Evolutionary conservation across 2,888 invertebrate species (phyloP), one percentile per base, ranked within the genome.

Genomic region (Nomada flava): DNA sequence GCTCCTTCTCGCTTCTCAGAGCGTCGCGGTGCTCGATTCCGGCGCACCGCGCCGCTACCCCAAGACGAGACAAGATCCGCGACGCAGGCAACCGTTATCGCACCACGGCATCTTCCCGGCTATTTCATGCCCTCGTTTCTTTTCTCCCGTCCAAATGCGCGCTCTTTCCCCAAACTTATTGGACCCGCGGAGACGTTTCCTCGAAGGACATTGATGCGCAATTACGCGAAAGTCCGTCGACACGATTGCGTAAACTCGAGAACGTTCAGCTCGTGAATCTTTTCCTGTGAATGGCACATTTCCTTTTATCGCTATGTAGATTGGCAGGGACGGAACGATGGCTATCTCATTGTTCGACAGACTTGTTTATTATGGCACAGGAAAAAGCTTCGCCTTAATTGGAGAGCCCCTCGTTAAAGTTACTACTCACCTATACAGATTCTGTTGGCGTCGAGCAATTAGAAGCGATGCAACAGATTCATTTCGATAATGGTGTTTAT

Each of bases 1-100:
- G 76, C 77, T 64, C 73, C 63, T 76, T 70, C 85, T 89, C 79
- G 72, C 70, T 74, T 53, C 59, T 11, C 64, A 52, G 18, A 65
- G 50, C 74, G 70, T 75, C 65, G 67, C 76, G 71, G 52, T 59
- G 74, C 74, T 74, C 68, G 68, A 64, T 55, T 59, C 20, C 63
- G 63, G 59, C 50, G 76, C 72, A 72, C 70, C 82, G 68, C 70
- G 71, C 23, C 81, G 55, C 67, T 65, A 63, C 53, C 47, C 86
- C 80, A 84, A 89, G 88, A 89, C 86, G 84, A 84, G 87, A 88
- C 86, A 69, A 86, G 88, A 86, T 72, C 70, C 81, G 77, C 79
- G 77, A 85, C 86, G 84, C 79, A 68, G 86, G 79, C 85, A 80
- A 86, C 73, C 79, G 79, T 87, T 89, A 89, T 89, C 89, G 78